A percentile compares a stretch with the other conserved stretches of the same genome.
phyloP scores from a whole-genome alignment of 2,113 vertebrate species.

The Zootoca vivipara region DNA sequence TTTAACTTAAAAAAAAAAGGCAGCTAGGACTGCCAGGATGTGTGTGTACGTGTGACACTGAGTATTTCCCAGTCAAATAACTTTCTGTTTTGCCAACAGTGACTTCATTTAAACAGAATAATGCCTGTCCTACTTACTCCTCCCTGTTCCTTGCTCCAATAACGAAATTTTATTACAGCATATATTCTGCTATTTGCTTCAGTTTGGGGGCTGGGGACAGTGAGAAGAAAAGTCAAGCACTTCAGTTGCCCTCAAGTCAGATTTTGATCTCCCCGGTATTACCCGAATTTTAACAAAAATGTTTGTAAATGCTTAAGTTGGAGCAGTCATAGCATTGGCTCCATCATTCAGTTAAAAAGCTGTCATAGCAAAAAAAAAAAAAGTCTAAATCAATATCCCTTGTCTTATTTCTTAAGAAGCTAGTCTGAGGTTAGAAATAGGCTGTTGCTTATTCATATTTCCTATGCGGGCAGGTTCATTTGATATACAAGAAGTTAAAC shows the following conservation, averaged over 20 bases:
- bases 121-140: neutral
- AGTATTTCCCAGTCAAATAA: constrained; percentile 10
- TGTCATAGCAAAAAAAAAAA: neutral
- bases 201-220: neutral
- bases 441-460: neutral
- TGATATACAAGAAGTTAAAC: neutral
- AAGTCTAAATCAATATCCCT: neutral
- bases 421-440: neutral
- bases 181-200: neutral
- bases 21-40: neutral
- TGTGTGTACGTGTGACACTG: neutral
- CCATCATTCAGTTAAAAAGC: neutral
- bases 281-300: neutral
- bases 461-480: neutral
- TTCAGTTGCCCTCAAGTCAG: neutral
- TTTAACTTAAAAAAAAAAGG: neutral
- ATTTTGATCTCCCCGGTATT: neutral
- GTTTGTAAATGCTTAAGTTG: neutral
- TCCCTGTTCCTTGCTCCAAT: neutral
- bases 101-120: constrained; percentile 4
- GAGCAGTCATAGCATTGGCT: neutral
- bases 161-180: neutral
- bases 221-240: neutral
- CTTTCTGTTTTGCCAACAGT: constrained; percentile 4
- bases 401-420: neutral